phyloP scores from a whole-genome alignment of 2,113 vertebrate species.

The Eonycteris spelaea region DNA sequence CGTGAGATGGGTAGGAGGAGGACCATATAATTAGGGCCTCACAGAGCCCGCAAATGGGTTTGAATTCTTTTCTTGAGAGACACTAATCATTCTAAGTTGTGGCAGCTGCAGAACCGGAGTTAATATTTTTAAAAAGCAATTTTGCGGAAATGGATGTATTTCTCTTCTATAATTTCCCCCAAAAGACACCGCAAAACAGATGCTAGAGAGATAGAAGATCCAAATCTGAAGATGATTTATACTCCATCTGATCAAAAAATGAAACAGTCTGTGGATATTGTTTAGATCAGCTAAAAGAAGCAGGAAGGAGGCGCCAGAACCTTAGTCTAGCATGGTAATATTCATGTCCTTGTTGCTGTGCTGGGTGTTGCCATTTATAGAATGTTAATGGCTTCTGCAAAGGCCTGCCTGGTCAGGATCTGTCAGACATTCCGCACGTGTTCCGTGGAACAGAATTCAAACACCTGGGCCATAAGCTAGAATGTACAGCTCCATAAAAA shows the following conservation, averaged over 20 bases:
- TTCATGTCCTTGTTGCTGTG: not conserved
- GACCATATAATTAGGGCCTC: not conserved
- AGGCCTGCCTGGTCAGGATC: not conserved
- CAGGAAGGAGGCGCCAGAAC: not conserved
- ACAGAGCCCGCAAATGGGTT: not conserved
- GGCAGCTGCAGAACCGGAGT: not conserved
- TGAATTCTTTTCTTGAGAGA: not conserved
- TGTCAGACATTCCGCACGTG: not conserved
- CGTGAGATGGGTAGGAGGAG: not conserved
- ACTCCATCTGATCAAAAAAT: not conserved
- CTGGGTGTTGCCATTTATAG: not conserved
- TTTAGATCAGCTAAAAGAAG: not conserved
- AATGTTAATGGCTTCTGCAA: conserved; percentile 1
- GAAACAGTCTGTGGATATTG: not conserved
- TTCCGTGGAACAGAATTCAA: not conserved
- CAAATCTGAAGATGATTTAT: not conserved
- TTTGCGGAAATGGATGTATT: not conserved
- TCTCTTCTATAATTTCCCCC: not conserved
- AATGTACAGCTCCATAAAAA: not conserved
- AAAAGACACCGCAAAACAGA: not conserved
- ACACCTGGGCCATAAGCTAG: not conserved
- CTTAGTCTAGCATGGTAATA: not conserved
- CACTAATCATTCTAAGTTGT: not conserved
- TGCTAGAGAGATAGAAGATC: not conserved
- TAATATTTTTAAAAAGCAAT: not conserved